A percentile compares a stretch with the other conserved stretches of the same genome.
Evolutionary conservation across 1,140 invertebrate genomes (phyloP).

Genomic region (Drosophila auraria): DNA sequence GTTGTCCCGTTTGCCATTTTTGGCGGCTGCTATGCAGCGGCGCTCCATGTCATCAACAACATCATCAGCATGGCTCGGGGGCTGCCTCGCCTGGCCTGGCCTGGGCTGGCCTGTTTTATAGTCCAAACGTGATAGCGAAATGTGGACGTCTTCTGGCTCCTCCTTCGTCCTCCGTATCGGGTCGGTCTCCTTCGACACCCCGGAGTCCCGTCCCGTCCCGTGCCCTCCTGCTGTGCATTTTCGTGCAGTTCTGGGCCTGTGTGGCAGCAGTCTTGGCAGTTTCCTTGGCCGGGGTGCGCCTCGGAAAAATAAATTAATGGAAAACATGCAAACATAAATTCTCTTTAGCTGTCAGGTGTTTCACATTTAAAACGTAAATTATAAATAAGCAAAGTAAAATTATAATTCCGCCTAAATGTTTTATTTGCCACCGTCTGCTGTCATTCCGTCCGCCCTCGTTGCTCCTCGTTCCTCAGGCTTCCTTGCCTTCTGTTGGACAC

Average conservation of each 20-base stretch:
- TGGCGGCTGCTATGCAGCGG: conserved; percentile 55
- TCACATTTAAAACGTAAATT: conserved; percentile 84
- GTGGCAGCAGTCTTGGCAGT: conserved; percentile 30
- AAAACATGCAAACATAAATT: conserved; percentile 84
- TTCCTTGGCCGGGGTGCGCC: conserved; percentile 38
- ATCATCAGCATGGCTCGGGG: conserved; percentile 62
- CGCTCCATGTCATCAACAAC: conserved; percentile 82
- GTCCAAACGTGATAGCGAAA: conserved; percentile 82
- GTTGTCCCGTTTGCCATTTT: conserved; percentile 60
- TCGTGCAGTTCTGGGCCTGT: conserved; percentile 60
- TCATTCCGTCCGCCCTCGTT: conserved; percentile 37
- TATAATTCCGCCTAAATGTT: conserved; percentile 82
- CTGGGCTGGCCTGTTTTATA: conserved; percentile 70
- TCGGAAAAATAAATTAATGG: conserved; percentile 83
- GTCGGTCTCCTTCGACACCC: conserved; percentile 6
- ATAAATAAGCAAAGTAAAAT: conserved; percentile 82
- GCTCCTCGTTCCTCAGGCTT: background rate
- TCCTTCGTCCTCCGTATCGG: conserved; percentile 16
- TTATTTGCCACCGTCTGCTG: conserved; percentile 74
- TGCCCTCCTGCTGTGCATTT: conserved; percentile 73
- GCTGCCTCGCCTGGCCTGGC: conserved; percentile 24
- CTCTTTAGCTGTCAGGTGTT: conserved; percentile 82
- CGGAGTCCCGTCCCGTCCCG: conserved; percentile 1
- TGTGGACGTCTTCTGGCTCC: conserved; percentile 53
- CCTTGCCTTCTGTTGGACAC: conserved; percentile 17